A percentile compares a stretch with the other conserved stretches of the same genome.
These are phyloP conservation scores for Lophius piscatorius DNA, from an alignment of 2,113 vertebrate species.

Conservation along the genomic window DNA sequence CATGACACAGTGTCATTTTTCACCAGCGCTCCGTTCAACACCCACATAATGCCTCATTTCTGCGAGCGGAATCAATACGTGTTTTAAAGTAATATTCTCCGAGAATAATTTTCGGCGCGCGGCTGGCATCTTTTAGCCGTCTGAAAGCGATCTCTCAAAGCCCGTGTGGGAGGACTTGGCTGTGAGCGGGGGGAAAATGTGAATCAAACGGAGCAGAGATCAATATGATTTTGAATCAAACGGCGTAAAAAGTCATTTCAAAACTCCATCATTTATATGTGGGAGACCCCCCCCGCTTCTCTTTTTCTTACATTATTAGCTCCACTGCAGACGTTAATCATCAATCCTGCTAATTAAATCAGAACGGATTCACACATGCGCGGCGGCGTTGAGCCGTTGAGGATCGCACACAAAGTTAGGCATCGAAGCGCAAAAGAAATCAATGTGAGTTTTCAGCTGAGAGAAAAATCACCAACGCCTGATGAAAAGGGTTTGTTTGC, in stretches of 20 bases:
- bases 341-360: constrained; percentile 70
- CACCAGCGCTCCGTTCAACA: constrained; percentile 73
- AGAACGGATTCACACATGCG: constrained; percentile 25
- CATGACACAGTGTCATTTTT: constrained; percentile 77
- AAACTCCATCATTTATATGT: constrained; percentile 36
- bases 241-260: constrained; percentile 59
- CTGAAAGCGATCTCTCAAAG: constrained; percentile 63
- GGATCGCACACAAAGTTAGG: constrained; percentile 48
- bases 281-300: constrained; percentile 10
- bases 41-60: constrained; percentile 77
- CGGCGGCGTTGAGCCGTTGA: constrained; percentile 39
- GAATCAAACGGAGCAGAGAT: constrained; percentile 60
- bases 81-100: constrained; percentile 73
- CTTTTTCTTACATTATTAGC: constrained; percentile 26
- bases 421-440: constrained; percentile 45
- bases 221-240: constrained; percentile 73
- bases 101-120: constrained; percentile 56
- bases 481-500: constrained; percentile 55
- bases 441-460: constrained; percentile 41
- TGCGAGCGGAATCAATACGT: constrained; percentile 72
- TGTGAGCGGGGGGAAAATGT: constrained; percentile 48
- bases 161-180: constrained; percentile 65
- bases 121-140: constrained; percentile 63
- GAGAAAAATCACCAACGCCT: constrained; percentile 55
- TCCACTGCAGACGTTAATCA: constrained; percentile 35